Percentiles rank a stretch among this genome's conserved stretches.
Conservation (phyloP, 2,113 vertebrate genomes). For the Tachycineta bicolor region DNA sequence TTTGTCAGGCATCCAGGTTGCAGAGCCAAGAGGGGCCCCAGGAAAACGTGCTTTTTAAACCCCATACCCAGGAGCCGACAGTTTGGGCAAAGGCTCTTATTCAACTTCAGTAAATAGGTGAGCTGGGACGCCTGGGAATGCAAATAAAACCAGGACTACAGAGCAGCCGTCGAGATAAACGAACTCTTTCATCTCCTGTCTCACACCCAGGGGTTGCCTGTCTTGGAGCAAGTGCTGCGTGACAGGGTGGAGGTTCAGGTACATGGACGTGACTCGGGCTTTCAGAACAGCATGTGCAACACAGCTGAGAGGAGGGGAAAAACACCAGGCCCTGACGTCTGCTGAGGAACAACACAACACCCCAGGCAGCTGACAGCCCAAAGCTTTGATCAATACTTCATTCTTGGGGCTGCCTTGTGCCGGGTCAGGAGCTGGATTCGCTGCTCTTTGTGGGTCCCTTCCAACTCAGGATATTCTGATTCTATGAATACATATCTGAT, state of each 20-base stretch:
- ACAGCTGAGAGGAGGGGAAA: neutral
- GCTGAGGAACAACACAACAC: neutral
- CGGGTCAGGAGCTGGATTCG: neutral
- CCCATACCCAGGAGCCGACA: fast-evolving
- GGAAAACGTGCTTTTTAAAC: neutral
- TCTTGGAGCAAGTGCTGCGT: neutral
- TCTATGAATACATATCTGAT: neutral
- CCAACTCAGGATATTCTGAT: neutral
- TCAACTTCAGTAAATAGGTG: neutral
- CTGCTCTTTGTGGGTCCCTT: neutral
- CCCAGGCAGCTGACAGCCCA: neutral
- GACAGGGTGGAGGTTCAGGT: neutral
- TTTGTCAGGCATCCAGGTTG: neutral
- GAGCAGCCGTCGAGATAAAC: neutral
- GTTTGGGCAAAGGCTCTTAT: neutral
- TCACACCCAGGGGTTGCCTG: neutral
- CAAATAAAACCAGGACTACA: neutral
- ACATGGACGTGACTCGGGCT: neutral
- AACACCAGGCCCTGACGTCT: fast-evolving
- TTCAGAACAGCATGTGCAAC: neutral
- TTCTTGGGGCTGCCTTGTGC: neutral
- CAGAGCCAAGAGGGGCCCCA: neutral
- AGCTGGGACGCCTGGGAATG: neutral
- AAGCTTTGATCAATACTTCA: neutral
- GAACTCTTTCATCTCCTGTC: constrained; percentile 23